Conservation (phyloP, 2,888 invertebrate genomes). For the Pomacea canaliculata region DNA sequence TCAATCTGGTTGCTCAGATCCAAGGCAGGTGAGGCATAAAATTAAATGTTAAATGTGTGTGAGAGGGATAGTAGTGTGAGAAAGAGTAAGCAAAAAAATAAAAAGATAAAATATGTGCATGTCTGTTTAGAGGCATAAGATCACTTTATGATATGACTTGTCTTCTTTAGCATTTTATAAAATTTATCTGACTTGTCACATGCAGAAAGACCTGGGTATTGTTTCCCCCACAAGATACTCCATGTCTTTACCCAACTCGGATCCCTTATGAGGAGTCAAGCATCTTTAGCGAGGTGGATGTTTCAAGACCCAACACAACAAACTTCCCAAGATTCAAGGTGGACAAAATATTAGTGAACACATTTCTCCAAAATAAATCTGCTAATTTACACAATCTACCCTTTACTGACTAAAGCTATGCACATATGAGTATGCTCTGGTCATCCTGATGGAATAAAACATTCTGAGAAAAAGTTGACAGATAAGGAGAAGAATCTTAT, state of each 20-base stretch:
- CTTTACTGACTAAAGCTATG: too few relatives aligned
- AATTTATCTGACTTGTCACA: not conserved
- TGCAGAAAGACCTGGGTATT: conserved; percentile 90
- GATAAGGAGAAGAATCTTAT: too few relatives aligned
- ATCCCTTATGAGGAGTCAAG: conserved; percentile 97
- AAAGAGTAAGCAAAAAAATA: too few relatives aligned
- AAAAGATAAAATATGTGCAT: too few relatives aligned
- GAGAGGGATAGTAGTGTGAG: too few relatives aligned
- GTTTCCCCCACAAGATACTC: conserved; percentile 83
- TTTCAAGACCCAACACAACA: conserved; percentile 72
- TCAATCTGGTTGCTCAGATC: conserved; percentile 90
- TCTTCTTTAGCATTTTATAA: not conserved
- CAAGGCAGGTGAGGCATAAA: conserved; percentile 79
- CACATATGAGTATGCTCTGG: too few relatives aligned
- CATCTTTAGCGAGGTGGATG: conserved; percentile 75
- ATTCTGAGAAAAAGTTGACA: too few relatives aligned
- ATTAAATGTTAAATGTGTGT: too few relatives aligned
- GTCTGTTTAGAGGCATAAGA: not conserved
- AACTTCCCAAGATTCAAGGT: conserved; percentile 60
- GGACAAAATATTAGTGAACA: too few relatives aligned
- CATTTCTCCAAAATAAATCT: too few relatives aligned
- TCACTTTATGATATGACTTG: not conserved
- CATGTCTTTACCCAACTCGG: conserved; percentile 80
- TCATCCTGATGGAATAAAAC: too few relatives aligned
- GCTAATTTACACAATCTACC: too few relatives aligned